Evolutionary conservation across 2,113 vertebrate genomes (phyloP), one percentile per base, ranked within the genome.

Genomic region (Pantherophis guttatus): DNA sequence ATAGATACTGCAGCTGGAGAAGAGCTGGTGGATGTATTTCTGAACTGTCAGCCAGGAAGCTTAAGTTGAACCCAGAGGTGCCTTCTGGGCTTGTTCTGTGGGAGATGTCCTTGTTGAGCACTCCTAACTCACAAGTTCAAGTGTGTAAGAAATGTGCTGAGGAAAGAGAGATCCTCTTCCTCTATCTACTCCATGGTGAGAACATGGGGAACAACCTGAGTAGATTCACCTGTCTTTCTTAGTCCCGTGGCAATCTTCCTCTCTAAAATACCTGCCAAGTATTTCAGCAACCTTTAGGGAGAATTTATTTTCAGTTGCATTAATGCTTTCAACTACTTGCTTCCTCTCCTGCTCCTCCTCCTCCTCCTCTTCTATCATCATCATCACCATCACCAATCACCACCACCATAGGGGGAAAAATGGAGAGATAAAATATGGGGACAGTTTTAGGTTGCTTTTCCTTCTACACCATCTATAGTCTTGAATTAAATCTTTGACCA

Each of bases 1-100:
- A 93, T 93, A 44, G 96, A 89, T 39, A 15, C 59, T 94, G 96
- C 94, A 91, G 87, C 91, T 96, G 57, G 96, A 57, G 70, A 95
- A 93, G 87, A 92, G 10, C 91, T 89, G 54, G 91, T 94, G 94
- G 94, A 26, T 62, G 89, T 94, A 90, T 96, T 97, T 53, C 88
- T 95, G 95, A 97, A 90, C 95, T 92, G 81, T 94, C 93, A 97
- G 94, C 93, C 87, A 93, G 95, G 94, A 94, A 95, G 95, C 87
- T 95, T 57, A 39, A 93, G 91, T 89, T 95, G 94, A 97, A 94
- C 59, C 90, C 91, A 94, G 92, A 93, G 39, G 19, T 86, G 88
- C 92, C 93, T 91, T 23, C 94, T 52, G 57, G n/a, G 15, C 23
- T 24, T 39, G 7, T 90, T 29, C 21, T 19, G 29, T 52, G 44